Evolutionary conservation across 1,140 invertebrate species (phyloP).

Genomic region (Helicoverpa armigera): DNA sequence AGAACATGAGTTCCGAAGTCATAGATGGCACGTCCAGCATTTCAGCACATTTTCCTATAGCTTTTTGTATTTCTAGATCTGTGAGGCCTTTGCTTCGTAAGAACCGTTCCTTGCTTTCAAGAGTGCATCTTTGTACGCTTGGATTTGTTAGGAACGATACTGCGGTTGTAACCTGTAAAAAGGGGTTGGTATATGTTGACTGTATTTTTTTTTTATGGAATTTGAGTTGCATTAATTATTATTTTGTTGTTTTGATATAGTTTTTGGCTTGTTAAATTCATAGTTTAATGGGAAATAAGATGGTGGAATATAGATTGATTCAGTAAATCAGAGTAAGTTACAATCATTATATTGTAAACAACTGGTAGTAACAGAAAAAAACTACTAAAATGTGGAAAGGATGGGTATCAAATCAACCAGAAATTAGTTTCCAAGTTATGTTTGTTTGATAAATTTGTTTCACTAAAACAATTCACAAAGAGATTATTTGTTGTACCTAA

Average conservation of each 20-base stretch:
- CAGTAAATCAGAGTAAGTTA: too few relatives aligned
- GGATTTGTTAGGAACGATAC: conserved; percentile 95
- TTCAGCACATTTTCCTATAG: conserved; percentile 88
- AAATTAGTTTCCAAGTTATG: too few relatives aligned
- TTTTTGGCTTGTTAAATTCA: not conserved
- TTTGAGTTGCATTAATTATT: not conserved
- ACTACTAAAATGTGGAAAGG: too few relatives aligned
- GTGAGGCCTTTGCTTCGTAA: conserved; percentile 93
- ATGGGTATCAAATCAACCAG: too few relatives aligned
- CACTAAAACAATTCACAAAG: too few relatives aligned
- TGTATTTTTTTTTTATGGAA: not conserved
- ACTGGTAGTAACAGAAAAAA: too few relatives aligned
- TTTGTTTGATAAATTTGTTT: too few relatives aligned
- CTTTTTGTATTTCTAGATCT: conserved; percentile 91
- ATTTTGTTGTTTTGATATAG: not conserved
- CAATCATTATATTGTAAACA: too few relatives aligned
- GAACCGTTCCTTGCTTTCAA: conserved; percentile 93
- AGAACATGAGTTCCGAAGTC: conserved; percentile 80
- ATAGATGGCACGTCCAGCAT: conserved; percentile 72
- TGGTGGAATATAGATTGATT: too few relatives aligned
- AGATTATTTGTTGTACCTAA: too few relatives aligned
- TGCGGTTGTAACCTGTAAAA: conserved; percentile 92
- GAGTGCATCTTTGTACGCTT: conserved; percentile 91
- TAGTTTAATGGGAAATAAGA: too few relatives aligned
- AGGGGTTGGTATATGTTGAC: not conserved